Percentiles rank a stretch among this genome's conserved stretches.
Conservation (phyloP, 1,140 invertebrate genomes). For the Pachypeltis micranthus region DNA sequence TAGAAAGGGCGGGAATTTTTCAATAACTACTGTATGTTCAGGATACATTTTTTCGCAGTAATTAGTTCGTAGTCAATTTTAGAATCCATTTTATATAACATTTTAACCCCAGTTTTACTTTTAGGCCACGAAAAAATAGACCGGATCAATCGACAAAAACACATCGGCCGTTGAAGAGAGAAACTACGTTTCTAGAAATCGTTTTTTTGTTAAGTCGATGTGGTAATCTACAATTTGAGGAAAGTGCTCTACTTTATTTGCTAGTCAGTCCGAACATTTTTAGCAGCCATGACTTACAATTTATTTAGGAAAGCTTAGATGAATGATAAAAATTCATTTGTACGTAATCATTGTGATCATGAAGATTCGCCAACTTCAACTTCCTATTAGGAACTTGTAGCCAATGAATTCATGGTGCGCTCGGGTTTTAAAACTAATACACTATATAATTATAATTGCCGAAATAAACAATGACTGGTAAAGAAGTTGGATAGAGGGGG, state of each 20-base stretch:
- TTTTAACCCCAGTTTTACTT: not conserved
- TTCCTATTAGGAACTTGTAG: constrained; percentile 1
- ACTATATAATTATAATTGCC: too few species aligned
- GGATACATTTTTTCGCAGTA: not conserved
- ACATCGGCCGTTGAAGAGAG: too few species aligned
- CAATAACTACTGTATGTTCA: not conserved
- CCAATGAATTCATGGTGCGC: too few species aligned
- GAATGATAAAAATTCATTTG: not conserved
- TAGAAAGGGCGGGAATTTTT: not conserved
- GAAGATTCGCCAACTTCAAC: not conserved
- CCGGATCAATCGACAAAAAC: not conserved
- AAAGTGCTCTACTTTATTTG: too few species aligned
- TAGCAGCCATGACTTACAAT: not conserved
- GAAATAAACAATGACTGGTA: too few species aligned
- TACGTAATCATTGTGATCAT: not conserved
- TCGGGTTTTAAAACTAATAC: too few species aligned
- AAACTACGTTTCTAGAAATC: too few species aligned
- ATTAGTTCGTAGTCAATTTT: not conserved
- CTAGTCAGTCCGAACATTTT: not conserved
- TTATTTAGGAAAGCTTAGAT: not conserved
- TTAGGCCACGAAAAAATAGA: not conserved
- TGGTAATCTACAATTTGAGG: not conserved
- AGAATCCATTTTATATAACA: not conserved
- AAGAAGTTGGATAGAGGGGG: not conserved
- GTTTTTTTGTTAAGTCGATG: too few species aligned